phyloP scores from a whole-genome alignment of 2,888 invertebrate genomes.

The Diaprepes abbreviatus region DNA sequence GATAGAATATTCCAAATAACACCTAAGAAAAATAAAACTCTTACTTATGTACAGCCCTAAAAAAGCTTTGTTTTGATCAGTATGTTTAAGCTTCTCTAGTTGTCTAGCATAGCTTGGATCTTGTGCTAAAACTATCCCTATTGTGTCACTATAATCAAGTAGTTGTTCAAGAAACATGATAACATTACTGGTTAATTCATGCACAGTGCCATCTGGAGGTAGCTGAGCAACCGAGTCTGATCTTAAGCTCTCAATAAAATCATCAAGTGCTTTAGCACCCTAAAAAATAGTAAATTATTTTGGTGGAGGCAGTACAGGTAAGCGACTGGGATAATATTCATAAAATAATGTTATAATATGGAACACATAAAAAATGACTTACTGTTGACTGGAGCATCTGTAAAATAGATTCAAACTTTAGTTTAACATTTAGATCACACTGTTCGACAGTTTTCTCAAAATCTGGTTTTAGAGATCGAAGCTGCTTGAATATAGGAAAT shows the following conservation, averaged over 20 bases:
- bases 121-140: conserved; percentile 77
- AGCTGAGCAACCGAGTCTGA: conserved; percentile 83
- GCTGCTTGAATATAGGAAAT: conserved; percentile 86
- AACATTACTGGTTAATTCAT: conserved; percentile 95
- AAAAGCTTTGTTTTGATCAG: conserved; percentile 75
- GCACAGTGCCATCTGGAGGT: conserved; percentile 98
- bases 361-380: no score
- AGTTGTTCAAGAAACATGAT: conserved; percentile 92
- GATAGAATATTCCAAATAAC: no score
- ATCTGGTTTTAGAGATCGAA: conserved; percentile 82
- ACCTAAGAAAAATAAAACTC: no score
- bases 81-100: conserved; percentile 69
- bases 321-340: no score
- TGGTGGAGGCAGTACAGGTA: no score
- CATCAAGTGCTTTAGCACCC: conserved; percentile 92
- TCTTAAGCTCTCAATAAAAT: conserved; percentile 91
- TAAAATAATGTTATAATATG: no score
- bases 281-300: no score
- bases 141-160: conserved; percentile 82
- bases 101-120: conserved; percentile 73
- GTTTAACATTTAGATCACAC: conserved; percentile 75
- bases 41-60: conserved; percentile 88
- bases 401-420: conserved; percentile 81
- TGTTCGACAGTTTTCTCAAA: conserved; percentile 84
- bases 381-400: conserved; percentile 83